A percentile compares a stretch with the other conserved stretches of the same genome.
Conservation (phyloP, 2,113 vertebrate genomes). For the Zeus faber region DNA sequence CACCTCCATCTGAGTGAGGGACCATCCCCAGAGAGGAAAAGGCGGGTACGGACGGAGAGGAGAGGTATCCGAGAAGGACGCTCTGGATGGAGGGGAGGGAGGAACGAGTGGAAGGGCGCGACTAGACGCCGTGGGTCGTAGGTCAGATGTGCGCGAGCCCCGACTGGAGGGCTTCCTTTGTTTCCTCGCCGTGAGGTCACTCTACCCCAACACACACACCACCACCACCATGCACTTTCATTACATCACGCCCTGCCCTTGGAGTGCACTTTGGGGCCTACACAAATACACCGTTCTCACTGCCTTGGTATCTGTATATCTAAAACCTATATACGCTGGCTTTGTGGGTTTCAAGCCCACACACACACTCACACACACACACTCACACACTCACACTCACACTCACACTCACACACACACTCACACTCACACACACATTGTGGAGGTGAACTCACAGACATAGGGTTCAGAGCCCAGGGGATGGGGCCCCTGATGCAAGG, state of each 20-base stretch:
- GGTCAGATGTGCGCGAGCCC: constrained; percentile 52
- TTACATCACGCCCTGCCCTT: too few relatives aligned
- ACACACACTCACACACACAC: constrained; percentile 4
- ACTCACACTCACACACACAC: constrained; percentile 4
- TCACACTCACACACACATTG: constrained; percentile 23
- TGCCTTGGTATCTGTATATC: not conserved
- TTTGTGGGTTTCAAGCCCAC: not conserved
- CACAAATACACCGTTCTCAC: too few relatives aligned
- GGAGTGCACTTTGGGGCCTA: too few relatives aligned
- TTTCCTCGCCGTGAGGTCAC: constrained; percentile 19
- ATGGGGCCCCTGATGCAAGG: constrained; percentile 16
- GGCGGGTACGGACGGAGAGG: constrained; percentile 23
- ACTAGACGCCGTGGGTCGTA: constrained; percentile 62
- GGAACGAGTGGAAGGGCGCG: constrained; percentile 49
- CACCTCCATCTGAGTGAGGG: constrained; percentile 42
- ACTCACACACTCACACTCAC: constrained; percentile 11
- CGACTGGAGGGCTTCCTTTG: constrained; percentile 44
- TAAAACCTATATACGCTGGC: too few relatives aligned
- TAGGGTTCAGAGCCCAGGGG: constrained; percentile 48
- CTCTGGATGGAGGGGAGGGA: constrained; percentile 33
- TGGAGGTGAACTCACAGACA: constrained; percentile 37
- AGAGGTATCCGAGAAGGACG: constrained; percentile 32
- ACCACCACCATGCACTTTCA: not conserved
- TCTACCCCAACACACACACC: constrained; percentile 19
- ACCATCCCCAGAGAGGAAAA: constrained; percentile 59